Conservation (phyloP, 1,140 invertebrate species). For the Sinonovacula constricta region DNA sequence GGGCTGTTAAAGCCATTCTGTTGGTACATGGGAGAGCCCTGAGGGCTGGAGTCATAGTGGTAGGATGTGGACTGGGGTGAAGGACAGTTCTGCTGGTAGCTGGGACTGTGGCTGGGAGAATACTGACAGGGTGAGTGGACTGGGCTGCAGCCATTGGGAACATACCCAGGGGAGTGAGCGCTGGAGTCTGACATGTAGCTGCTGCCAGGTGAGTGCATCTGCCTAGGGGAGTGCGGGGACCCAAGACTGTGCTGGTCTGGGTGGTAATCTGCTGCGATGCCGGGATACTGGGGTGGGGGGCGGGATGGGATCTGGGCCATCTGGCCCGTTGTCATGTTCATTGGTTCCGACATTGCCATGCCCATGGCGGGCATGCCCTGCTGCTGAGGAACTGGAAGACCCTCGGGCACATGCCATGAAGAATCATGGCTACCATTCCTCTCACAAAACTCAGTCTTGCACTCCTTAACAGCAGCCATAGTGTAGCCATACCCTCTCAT, state of each 20-base stretch:
- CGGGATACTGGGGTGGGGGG: slow-evolving; percentile 42
- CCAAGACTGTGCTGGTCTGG: background rate
- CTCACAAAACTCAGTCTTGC: slow-evolving; percentile 24
- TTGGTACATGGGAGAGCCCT: slow-evolving; percentile 28
- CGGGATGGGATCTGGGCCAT: slow-evolving; percentile 9
- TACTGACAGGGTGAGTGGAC: slow-evolving; percentile 29
- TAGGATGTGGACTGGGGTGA: slow-evolving; percentile 38
- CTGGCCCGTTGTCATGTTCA: slow-evolving; percentile 30
- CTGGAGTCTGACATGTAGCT: slow-evolving; percentile 34
- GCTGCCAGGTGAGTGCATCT: slow-evolving; percentile 29
- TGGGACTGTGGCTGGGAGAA: slow-evolving; percentile 40
- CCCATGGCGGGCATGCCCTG: background rate
- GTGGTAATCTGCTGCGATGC: background rate
- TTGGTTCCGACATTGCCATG: slow-evolving; percentile 7
- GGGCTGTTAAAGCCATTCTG: too few relatives aligned
- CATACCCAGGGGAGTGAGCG: slow-evolving; percentile 33
- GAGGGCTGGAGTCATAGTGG: slow-evolving; percentile 21
- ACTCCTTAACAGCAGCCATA: slow-evolving; percentile 1
- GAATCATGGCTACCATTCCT: slow-evolving; percentile 15
- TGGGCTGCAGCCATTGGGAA: slow-evolving; percentile 32
- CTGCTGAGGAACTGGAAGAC: too few relatives aligned
- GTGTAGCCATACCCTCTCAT: slow-evolving; percentile 5
- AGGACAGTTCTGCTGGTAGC: slow-evolving; percentile 7
- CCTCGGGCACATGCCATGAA: slow-evolving; percentile 30
- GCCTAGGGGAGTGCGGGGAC: slow-evolving; percentile 17